Evolutionary conservation across 1,140 invertebrate species (phyloP), one percentile per base, ranked within the genome.

Genomic region (Yoshiicerus persimilis): DNA sequence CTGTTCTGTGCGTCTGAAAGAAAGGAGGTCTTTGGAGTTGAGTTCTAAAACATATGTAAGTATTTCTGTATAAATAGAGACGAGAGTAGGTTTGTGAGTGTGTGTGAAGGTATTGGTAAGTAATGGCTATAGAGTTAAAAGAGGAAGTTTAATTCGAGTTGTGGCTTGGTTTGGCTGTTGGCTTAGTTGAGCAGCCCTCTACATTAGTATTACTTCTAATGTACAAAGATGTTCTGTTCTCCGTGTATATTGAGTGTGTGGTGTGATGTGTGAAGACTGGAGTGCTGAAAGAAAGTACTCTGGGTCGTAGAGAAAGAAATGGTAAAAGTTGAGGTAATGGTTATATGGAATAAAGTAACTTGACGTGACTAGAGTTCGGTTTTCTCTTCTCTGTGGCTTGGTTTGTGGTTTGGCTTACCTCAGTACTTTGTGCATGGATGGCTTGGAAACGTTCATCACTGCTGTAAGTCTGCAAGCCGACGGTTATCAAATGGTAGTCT

Each of bases 401-500:
- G 34, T 85, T 70, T 70, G 34, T 39, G 39, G 32, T 47, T 80
- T 80, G 47, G 85, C 87, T 90, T 89, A 91, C 90, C 84, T 91
- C 90, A 27, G 90, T 89, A 90, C 90, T 90, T 86, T 88, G 85
- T 56, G 90, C 89, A 88, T 91, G 90, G 85, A 91, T 91, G 34
- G 89, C 90, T 87, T 86, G 91, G 90, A 94, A 96, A 88, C 96
- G 93, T 86, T 95, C 95, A 91, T 96, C 96, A 89, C 95, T 94
- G 62, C 95, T 95, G 91, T 96, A 95, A 2, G 95, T 96, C 25
- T 94, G 94, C 23, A 95, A 92, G 13, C 96, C 96, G 16, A 96
- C 95, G 38, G 96, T 96, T 62, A 96, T 92, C 80, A 96, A 92
- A 91, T 95, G 95, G 89, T 95, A 95, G 91, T 96, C 95, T 56